These are phyloP conservation scores for Mnemiopsis leidyi DNA, from an alignment of 37 sponge, comb jelly and placozoan species.

Conservation along the genomic window DNA sequence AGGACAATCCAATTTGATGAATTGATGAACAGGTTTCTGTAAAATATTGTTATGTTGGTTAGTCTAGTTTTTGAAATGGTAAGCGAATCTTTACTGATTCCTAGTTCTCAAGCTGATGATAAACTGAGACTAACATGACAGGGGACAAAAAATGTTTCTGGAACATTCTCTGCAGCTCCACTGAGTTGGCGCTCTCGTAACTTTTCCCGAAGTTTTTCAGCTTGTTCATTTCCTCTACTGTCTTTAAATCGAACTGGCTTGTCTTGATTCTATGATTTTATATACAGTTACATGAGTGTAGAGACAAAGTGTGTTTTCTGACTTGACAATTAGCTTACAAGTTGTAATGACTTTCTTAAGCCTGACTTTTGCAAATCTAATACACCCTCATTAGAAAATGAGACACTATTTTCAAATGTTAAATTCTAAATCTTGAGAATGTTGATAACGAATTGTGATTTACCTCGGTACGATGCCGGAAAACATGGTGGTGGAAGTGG, in stretches of 20 bases:
- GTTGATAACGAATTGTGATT: too few species aligned
- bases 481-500: conserved; percentile 35
- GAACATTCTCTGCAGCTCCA: conserved; percentile 32
- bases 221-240: conserved; percentile 45
- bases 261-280: conserved; percentile 4
- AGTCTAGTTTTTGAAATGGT: too few species aligned
- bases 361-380: background rate
- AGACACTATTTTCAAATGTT: too few species aligned
- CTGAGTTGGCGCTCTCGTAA: conserved; percentile 14
- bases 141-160: conserved; percentile 26
- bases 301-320: too few species aligned
- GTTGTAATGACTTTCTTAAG: background rate
- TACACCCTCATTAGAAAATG: background rate
- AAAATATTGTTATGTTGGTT: too few species aligned
- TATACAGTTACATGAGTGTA: background rate
- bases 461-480: background rate
- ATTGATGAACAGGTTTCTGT: too few species aligned
- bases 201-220: conserved; percentile 29
- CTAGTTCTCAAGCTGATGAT: too few species aligned
- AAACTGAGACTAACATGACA: conserved; percentile 29
- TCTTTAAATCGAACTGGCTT: conserved; percentile 5
- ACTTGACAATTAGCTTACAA: too few species aligned
- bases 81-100: too few species aligned
- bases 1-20: too few species aligned
- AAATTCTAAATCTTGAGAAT: too few species aligned